A percentile compares a stretch with the other conserved stretches of the same genome.
Conservation (phyloP, 2,888 invertebrate genomes). For the Sarcophaga rosellei region DNA sequence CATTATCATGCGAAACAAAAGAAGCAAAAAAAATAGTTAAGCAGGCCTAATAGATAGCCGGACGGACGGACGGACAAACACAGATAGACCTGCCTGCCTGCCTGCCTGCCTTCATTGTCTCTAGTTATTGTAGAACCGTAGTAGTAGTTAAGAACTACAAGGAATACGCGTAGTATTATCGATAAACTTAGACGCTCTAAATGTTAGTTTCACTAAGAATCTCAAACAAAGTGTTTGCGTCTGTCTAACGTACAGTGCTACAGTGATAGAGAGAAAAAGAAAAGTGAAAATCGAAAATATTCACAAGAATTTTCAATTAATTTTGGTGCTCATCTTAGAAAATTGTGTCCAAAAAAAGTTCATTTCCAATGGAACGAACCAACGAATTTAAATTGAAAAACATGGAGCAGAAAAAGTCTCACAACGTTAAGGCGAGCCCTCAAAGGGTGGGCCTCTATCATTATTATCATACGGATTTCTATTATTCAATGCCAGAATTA, state of each 20-base stretch:
- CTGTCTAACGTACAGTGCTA: too few relatives aligned
- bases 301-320: neutral
- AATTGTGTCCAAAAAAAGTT: neutral
- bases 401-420: conserved; percentile 70
- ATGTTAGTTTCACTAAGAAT: conserved; percentile 66
- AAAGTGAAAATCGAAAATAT: neutral
- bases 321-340: neutral
- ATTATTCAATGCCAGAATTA: conserved; percentile 78
- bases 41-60: conserved; percentile 19
- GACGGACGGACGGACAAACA: neutral
- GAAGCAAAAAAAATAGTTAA: neutral
- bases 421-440: conserved; percentile 56
- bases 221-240: conserved; percentile 51
- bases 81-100: too few relatives aligned
- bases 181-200: conserved; percentile 12
- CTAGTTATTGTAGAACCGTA: neutral
- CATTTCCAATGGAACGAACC: conserved; percentile 28
- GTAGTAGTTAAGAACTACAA: neutral
- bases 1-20: conserved; percentile 34
- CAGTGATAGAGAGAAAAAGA: conserved; percentile 9
- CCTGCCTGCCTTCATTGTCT: conserved; percentile 24
- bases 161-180: conserved; percentile 30
- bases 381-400: conserved; percentile 56
- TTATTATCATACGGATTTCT: conserved; percentile 80
- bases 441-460: conserved; percentile 78